phyloP scores from a whole-genome alignment of 2,113 vertebrate genomes.

The Chaetorhynchus papuensis region DNA sequence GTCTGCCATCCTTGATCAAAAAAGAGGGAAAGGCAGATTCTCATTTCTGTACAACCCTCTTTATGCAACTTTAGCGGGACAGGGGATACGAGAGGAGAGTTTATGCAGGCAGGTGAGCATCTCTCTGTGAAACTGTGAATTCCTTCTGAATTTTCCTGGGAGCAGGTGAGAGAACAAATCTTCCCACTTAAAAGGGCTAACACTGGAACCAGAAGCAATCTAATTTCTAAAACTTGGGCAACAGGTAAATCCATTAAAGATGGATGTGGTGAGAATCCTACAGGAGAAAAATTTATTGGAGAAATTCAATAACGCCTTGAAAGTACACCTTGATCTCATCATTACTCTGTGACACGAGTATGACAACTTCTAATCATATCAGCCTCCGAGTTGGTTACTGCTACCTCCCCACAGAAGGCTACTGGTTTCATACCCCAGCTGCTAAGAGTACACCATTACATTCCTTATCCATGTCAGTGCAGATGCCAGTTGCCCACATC shows the following conservation, averaged over 20 bases:
- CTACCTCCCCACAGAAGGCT: background rate
- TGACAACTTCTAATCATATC: background rate
- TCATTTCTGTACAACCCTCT: background rate
- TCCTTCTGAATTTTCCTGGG: background rate
- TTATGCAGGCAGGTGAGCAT: background rate
- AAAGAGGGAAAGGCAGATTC: background rate
- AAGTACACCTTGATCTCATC: background rate
- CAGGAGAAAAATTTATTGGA: background rate
- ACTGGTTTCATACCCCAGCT: background rate
- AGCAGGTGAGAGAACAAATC: background rate
- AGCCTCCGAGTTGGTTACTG: background rate
- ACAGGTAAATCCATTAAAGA: background rate
- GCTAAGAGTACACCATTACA: background rate
- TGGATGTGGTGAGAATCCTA: background rate
- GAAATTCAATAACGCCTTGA: background rate
- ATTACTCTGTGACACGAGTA: background rate
- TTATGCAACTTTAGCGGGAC: background rate
- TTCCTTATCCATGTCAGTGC: background rate
- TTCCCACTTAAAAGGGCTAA: background rate
- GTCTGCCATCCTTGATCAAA: background rate
- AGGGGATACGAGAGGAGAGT: background rate
- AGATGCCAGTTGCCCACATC: background rate
- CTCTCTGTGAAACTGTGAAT: background rate
- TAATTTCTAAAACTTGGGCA: background rate
- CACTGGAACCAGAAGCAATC: rapidly evolving